These are phyloP conservation scores for Horisme vitalbata DNA, from an alignment of 2,888 invertebrate species.

Conservation along the genomic window DNA sequence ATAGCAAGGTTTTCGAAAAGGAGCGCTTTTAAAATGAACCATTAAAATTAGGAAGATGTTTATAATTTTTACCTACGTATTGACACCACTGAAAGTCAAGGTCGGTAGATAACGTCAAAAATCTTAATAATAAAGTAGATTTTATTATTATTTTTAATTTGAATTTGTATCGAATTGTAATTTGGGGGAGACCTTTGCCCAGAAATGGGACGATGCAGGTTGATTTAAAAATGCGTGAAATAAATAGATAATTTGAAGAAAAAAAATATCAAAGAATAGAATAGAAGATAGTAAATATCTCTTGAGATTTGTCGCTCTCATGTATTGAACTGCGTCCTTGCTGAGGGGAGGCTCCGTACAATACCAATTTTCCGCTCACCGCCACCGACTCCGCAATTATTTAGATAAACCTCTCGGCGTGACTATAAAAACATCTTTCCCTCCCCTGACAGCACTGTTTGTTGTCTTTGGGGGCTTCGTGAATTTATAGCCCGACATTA, in stretches of 20 bases:
- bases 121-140: too few relatives aligned
- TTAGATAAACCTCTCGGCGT: conserved; percentile 82
- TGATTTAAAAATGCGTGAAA: too few relatives aligned
- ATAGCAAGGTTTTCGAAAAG: conserved; percentile 30
- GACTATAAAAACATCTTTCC: conserved; percentile 82
- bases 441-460: conserved; percentile 67
- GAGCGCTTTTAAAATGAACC: conserved; percentile 19
- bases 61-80: too few relatives aligned
- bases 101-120: too few relatives aligned
- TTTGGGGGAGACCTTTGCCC: too few relatives aligned
- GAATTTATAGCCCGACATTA: conserved; percentile 79
- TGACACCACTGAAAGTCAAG: too few relatives aligned
- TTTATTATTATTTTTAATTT: too few relatives aligned
- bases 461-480: conserved; percentile 82
- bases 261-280: too few relatives aligned
- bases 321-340: conserved; percentile 13
- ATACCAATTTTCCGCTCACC: conserved; percentile 81
- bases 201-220: too few relatives aligned
- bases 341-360: conserved; percentile 42
- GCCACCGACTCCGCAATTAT: conserved; percentile 82
- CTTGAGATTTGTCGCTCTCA: conserved; percentile 19
- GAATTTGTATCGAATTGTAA: too few relatives aligned
- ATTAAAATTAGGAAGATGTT: conserved; percentile 26
- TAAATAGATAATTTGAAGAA: not conserved
- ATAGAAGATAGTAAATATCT: conserved; percentile 13